phyloP scores from a whole-genome alignment of 2,888 invertebrate genomes.

The Hirtodrosophila duncani region DNA sequence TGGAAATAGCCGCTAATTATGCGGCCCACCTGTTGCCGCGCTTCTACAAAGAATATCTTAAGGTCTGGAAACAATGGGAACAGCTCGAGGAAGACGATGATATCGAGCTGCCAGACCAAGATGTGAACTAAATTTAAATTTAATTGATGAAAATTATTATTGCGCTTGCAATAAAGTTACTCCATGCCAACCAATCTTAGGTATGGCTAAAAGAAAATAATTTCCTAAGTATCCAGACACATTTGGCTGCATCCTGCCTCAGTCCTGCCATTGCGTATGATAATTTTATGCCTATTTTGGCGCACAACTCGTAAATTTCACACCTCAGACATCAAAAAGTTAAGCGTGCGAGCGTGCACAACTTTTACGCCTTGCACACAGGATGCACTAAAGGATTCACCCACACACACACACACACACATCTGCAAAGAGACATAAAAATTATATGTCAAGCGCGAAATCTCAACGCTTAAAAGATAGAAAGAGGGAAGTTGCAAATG shows the following conservation, averaged over 20 bases:
- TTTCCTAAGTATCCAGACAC: no score
- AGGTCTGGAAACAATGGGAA: background rate
- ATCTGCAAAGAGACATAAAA: conserved; percentile 44
- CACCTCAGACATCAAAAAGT: conserved; percentile 57
- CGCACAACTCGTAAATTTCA: conserved; percentile 49
- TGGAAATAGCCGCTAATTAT: background rate
- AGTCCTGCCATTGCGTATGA: conserved; percentile 13
- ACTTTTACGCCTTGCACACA: conserved; percentile 40
- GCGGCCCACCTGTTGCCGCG: background rate
- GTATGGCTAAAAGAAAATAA: no score
- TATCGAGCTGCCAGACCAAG: no score
- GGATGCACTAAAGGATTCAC: conserved; percentile 45
- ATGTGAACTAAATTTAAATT: no score
- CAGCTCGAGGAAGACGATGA: background rate
- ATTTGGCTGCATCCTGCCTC: conserved; percentile 6
- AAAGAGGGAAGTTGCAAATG: conserved; percentile 32
- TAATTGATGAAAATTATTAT: no score
- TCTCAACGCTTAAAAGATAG: conserved; percentile 36
- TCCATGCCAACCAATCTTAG: no score
- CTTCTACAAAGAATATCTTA: conserved; percentile 9
- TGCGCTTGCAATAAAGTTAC: no score
- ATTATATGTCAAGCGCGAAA: conserved; percentile 68
- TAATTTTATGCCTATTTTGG: conserved; percentile 63
- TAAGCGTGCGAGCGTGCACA: conserved; percentile 45
- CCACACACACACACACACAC: conserved; percentile 18